Evolutionary conservation across 2,888 invertebrate species (phyloP).

Genomic region (Parnassius mnemosyne): DNA sequence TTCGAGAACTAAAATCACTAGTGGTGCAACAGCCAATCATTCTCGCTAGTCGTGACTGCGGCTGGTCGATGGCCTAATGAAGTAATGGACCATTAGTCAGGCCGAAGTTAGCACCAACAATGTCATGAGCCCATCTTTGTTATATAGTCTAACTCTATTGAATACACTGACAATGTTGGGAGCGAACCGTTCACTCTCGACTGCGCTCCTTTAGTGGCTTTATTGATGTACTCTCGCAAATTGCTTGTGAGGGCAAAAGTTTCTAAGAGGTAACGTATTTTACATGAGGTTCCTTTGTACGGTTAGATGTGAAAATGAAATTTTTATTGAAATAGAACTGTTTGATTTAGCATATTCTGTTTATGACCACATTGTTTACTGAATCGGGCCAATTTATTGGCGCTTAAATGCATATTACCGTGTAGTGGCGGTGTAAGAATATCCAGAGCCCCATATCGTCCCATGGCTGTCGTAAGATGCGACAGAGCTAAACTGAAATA

Average conservation of each 20-base stretch:
- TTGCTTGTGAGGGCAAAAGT: slow-evolving; percentile 4
- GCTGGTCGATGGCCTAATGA: slow-evolving; percentile 21
- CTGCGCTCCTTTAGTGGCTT: slow-evolving; percentile 14
- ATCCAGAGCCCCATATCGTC: too few species aligned
- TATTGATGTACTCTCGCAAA: slow-evolving; percentile 16
- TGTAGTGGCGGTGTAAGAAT: too few species aligned
- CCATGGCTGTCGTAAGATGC: too few species aligned
- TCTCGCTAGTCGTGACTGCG: slow-evolving; percentile 19
- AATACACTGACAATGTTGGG: slow-evolving; percentile 16
- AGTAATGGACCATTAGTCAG: slow-evolving; percentile 25
- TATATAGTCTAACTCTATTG: slow-evolving; percentile 8
- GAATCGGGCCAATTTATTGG: too few species aligned
- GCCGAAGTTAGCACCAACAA: slow-evolving; percentile 15
- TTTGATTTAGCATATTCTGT: too few species aligned
- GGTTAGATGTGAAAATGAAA: neutral
- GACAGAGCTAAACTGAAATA: too few species aligned
- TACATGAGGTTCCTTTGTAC: neutral
- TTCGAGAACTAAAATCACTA: slow-evolving; percentile 8
- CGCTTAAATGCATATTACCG: too few species aligned
- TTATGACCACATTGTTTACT: too few species aligned
- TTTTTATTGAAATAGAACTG: neutral
- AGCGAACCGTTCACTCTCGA: slow-evolving; percentile 16
- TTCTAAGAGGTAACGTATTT: neutral
- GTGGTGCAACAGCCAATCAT: slow-evolving; percentile 7
- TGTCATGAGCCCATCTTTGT: slow-evolving; percentile 21